Conservation (phyloP, 2,113 vertebrate genomes). For the Chlorodrepanis virens region DNA sequence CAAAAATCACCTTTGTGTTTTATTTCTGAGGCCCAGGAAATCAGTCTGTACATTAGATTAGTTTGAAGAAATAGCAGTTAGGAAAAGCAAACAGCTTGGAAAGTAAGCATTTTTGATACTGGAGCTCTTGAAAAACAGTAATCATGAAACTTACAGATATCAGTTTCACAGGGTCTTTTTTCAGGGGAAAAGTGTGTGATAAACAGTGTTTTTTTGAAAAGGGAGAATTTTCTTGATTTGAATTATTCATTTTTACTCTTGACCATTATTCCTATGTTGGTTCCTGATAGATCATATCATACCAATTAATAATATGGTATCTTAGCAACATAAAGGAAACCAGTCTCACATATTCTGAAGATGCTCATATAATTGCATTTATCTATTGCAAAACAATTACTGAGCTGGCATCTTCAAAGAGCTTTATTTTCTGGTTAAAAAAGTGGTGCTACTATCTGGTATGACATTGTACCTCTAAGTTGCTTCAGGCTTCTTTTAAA, state of each 20-base stretch:
- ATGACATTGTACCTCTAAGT: neutral
- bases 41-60: neutral
- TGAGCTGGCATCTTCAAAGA: neutral
- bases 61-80: neutral
- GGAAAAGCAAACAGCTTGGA: neutral
- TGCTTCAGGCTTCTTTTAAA: neutral
- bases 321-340: conserved; percentile 31
- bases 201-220: conserved; percentile 8
- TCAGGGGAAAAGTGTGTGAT: neutral
- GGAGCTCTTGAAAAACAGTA: neutral
- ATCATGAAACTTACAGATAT: neutral
- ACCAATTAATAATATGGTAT: conserved; percentile 22
- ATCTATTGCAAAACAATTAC: conserved; percentile 6
- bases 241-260: conserved; percentile 22
- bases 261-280: conserved; percentile 3
- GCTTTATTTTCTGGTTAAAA: conserved; percentile 12
- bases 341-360: neutral
- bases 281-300: neutral
- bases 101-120: neutral
- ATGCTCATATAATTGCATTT: neutral
- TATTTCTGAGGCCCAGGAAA: neutral
- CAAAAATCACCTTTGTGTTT: neutral
- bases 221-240: neutral
- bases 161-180: neutral
- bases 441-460: neutral